Percentiles rank a stretch among this genome's conserved stretches.
phyloP scores from a whole-genome alignment of 2,113 vertebrate genomes.

The Mustela lutreola region DNA sequence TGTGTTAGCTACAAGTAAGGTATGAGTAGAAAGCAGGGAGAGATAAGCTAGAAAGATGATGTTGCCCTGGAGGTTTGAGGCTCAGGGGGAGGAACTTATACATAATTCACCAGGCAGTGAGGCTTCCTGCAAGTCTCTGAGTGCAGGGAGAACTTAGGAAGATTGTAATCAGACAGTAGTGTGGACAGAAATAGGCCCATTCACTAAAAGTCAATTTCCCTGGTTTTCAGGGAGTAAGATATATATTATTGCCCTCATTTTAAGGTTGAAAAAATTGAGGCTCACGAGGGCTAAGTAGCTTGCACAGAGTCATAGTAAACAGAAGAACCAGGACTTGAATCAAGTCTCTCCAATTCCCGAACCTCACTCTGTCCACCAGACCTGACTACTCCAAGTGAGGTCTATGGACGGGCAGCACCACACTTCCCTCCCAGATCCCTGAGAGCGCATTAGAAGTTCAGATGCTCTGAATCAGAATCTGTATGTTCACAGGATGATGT shows the following conservation, averaged over 20 bases:
- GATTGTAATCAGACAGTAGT: not conserved
- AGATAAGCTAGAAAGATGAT: not conserved
- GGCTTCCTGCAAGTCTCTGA: not conserved
- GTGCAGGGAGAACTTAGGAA: not conserved
- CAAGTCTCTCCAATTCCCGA: not conserved
- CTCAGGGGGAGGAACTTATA: not conserved
- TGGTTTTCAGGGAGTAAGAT: not conserved
- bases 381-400: not conserved
- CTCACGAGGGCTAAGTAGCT: not conserved
- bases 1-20: not conserved
- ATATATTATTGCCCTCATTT: not conserved
- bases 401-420: rapidly evolving
- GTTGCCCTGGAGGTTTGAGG: not conserved
- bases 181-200: not conserved
- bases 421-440: not conserved
- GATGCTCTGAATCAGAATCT: not conserved
- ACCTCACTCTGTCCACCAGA: not conserved
- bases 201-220: not conserved
- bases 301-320: not conserved
- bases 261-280: not conserved
- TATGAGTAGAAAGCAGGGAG: not conserved
- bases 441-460: not conserved
- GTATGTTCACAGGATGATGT: not conserved
- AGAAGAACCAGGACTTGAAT: not conserved
- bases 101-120: not conserved